Evolutionary conservation across 2,888 invertebrate species (phyloP).

Genomic region (Stegophylla sp.): DNA sequence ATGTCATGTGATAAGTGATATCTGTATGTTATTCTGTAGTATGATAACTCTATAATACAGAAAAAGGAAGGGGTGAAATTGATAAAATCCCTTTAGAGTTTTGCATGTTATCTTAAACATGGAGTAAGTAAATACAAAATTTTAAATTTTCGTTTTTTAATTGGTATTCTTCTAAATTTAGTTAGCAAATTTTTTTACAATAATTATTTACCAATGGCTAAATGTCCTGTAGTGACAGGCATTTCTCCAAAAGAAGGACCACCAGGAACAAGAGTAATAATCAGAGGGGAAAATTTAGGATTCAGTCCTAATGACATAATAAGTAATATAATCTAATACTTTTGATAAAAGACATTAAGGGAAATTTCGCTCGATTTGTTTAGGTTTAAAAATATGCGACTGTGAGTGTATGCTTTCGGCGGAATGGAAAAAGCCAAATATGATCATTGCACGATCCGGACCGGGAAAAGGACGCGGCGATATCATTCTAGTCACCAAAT

Average conservation of each 20-base stretch:
- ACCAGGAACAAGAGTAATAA: constrained; percentile 92
- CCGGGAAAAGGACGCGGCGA: constrained; percentile 90
- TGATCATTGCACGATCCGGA: constrained; percentile 94
- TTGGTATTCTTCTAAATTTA: background rate
- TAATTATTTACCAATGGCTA: constrained; percentile 60
- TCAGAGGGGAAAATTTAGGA: constrained; percentile 95
- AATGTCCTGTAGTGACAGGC: constrained; percentile 85
- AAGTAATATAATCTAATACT: constrained; percentile 68
- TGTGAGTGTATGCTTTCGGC: constrained; percentile 93
- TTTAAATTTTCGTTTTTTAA: background rate
- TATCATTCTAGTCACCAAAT: constrained; percentile 84
- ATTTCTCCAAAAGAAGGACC: constrained; percentile 98
- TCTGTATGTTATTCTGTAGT: background rate
- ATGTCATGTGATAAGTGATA: constrained; percentile 18
- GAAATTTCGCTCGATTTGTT: background rate
- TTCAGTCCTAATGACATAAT: constrained; percentile 82
- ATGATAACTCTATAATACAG: too few species aligned
- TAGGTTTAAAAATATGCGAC: constrained; percentile 92
- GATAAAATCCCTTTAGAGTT: too few species aligned
- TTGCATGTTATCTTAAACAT: too few species aligned
- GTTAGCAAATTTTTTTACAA: background rate
- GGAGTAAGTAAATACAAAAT: background rate
- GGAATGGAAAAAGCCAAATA: constrained; percentile 97
- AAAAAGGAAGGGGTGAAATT: too few species aligned
- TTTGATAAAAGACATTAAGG: background rate